Evolutionary conservation across 2,797 vertebrate species (phyloP).

Genomic region (Pangasius mekongensis): DNA sequence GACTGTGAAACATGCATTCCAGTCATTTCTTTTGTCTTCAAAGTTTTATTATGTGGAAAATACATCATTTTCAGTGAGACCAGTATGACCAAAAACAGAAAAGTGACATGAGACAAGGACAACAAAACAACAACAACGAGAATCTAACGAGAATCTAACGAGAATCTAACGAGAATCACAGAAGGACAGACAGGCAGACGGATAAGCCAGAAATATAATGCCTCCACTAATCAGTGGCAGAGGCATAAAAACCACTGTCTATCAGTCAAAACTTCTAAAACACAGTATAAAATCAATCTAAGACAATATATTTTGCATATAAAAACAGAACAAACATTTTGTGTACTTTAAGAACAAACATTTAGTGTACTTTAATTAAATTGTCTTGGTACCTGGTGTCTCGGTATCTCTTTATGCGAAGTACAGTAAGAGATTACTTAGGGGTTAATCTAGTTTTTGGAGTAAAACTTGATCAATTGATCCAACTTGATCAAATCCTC

Average conservation of each 20-base stretch:
- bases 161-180: not conserved
- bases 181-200: not conserved
- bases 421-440: too few relatives aligned
- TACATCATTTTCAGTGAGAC: not conserved
- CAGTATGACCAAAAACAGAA: not conserved
- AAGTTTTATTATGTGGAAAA: not conserved
- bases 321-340: not conserved
- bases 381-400: too few relatives aligned
- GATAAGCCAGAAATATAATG: not conserved
- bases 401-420: too few relatives aligned
- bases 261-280: not conserved
- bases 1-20: not conserved
- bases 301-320: not conserved
- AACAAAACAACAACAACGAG: not conserved
- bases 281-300: not conserved
- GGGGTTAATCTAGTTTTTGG: too few relatives aligned
- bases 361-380: too few relatives aligned
- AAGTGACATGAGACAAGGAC: not conserved
- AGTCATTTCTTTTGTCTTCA: not conserved
- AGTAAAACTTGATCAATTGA: too few relatives aligned
- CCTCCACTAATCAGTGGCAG: not conserved
- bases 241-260: not conserved
- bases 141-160: not conserved
- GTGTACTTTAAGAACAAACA: too few relatives aligned
- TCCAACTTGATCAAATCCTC: too few relatives aligned